Evolutionary conservation across 2,797 vertebrate species (phyloP), one percentile per base, ranked within the genome.

Genomic region (Fundulus diaphanus): DNA sequence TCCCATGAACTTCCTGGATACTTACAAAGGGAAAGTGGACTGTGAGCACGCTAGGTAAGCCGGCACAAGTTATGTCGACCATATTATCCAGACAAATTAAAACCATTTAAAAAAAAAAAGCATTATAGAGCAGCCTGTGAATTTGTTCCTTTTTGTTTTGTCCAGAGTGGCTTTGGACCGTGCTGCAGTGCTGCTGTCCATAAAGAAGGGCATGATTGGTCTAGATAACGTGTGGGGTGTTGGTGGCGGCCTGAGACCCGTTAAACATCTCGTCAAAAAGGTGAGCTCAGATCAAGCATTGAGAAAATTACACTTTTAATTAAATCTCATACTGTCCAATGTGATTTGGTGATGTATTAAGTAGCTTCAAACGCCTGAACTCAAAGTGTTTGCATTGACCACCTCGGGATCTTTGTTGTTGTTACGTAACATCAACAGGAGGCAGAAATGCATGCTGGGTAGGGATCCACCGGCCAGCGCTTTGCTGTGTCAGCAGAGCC

Each of bases 161-260:
- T 37, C 24, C 89, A 97, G 96, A 90, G 96, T 95, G 61, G 96
- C 96, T 68, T 88, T 97, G 44, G 96, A 97, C 87, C 94, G 96
- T 0, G 96, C 96, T 0, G 94, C 95, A 0, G 95, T 97, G 76
- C 89, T 97, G 71, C 90, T 97, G 73, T 92, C 95, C 78, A 96
- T 97, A 93, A 97, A 97, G 92, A 94, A 89, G 16, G 94, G 94
- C 46, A 96, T 97, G 67, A 94, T 96, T 57, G 93, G 93, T 46
- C 88, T 97, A 15, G 96, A 97, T 90, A 97, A 97, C 0, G 96
- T 97, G 67, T 97, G 96, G 96, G 96, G 96, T 0, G 96, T 97
- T 22, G 96, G 96, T 0, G 96, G 96, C 0, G 96, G 96, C 67
- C 96, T 96, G 82, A 94, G 96, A 90, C 96, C 96, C 0, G 96